A percentile compares a stretch with the other conserved stretches of the same genome.
Evolutionary conservation across 2,113 vertebrate genomes (phyloP).

Genomic region (Perca schrenkii): DNA sequence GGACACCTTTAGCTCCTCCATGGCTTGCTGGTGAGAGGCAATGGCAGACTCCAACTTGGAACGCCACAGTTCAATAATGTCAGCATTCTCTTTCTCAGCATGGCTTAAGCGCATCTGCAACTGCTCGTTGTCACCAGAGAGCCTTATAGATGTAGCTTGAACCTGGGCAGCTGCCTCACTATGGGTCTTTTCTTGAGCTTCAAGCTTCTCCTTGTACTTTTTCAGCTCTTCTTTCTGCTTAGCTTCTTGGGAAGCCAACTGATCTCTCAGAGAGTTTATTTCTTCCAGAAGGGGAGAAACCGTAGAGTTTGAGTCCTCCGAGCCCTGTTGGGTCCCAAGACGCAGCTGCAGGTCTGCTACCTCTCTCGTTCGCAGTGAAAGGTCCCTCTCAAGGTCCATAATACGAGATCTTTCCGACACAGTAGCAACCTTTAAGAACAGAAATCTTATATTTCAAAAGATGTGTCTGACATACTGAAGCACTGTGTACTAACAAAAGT

Average conservation of each 20-base stretch:
- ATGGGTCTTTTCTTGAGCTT: constrained; percentile 83
- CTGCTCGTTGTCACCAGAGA: constrained; percentile 91
- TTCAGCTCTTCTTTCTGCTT: constrained; percentile 85
- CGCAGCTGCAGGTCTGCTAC: constrained; percentile 90
- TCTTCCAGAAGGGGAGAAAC: constrained; percentile 90
- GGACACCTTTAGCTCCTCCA: constrained; percentile 91
- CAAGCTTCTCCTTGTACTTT: constrained; percentile 85
- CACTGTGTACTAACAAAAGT: not conserved
- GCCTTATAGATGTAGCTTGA: constrained; percentile 82
- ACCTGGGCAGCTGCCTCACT: constrained; percentile 86
- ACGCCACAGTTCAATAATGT: constrained; percentile 88
- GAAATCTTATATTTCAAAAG: constrained; percentile 61
- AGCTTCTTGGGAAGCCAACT: constrained; percentile 82
- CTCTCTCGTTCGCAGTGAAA: constrained; percentile 89
- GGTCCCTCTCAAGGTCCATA: constrained; percentile 95
- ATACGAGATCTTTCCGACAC: constrained; percentile 98
- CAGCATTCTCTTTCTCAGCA: constrained; percentile 89
- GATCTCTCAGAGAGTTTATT: constrained; percentile 89
- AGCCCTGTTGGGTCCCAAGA: constrained; percentile 85
- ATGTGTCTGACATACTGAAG: not conserved
- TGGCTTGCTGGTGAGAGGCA: constrained; percentile 90
- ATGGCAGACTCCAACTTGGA: constrained; percentile 89
- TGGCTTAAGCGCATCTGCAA: constrained; percentile 87
- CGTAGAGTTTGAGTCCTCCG: constrained; percentile 83
- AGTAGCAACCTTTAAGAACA: constrained; percentile 90